phyloP scores from a whole-genome alignment of 1,140 invertebrate species.

The Rhopalosiphum maidis region DNA sequence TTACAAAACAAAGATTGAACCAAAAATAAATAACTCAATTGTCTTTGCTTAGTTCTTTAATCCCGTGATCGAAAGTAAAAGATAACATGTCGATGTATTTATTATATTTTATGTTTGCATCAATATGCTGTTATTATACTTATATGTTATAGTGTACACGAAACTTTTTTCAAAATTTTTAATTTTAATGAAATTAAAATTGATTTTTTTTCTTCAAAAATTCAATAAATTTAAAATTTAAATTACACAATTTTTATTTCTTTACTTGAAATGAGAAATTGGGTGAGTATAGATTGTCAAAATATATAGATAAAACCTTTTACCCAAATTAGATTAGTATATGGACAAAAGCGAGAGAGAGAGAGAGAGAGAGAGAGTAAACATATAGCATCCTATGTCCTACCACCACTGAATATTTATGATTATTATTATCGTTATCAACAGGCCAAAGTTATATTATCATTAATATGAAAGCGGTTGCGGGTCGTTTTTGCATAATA shows the following conservation, averaged over 20 bases:
- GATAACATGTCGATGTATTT: not conserved
- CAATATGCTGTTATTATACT: not conserved
- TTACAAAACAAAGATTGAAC: slow-evolving; percentile 15
- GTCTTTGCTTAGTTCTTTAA: not conserved
- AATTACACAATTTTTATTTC: not conserved
- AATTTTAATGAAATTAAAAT: not conserved
- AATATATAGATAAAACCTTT: not conserved
- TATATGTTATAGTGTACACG: not conserved
- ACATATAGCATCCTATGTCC: not conserved
- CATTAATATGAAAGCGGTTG: slow-evolving; percentile 47
- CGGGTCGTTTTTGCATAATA: slow-evolving; percentile 50
- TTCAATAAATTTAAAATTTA: not conserved
- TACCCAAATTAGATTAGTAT: not conserved
- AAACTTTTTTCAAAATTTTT: not conserved
- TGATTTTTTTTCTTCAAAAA: not conserved
- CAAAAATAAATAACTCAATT: slow-evolving; percentile 4
- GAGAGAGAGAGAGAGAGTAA: not conserved
- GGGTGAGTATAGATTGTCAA: not conserved
- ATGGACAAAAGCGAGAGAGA: not conserved
- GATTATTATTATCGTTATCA: slow-evolving; percentile 55
- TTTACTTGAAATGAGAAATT: not conserved
- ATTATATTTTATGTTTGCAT: not conserved
- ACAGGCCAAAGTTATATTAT: slow-evolving; percentile 56
- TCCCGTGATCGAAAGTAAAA: not conserved
- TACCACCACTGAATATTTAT: slow-evolving; percentile 38